A percentile compares a stretch with the other conserved stretches of the same genome.
Conservation (phyloP, 2,797 vertebrate species). For the Aquila chrysaetos region DNA sequence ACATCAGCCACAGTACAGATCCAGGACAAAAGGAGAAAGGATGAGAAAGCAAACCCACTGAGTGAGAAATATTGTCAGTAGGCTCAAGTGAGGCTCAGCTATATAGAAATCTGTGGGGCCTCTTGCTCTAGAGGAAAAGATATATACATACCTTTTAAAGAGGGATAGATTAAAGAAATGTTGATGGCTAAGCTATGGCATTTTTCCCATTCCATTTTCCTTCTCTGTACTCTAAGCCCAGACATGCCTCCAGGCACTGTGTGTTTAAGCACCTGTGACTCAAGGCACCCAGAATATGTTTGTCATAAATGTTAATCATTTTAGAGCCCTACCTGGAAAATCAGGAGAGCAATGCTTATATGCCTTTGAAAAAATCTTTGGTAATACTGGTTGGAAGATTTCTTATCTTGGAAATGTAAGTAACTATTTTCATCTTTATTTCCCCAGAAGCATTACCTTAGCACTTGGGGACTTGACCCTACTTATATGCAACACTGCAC, state of each 20-base stretch:
- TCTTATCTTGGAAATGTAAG: neutral
- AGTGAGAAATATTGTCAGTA: neutral
- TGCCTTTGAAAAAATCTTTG: neutral
- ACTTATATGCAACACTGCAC: neutral
- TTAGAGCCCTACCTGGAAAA: neutral
- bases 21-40: neutral
- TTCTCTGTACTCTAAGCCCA: neutral
- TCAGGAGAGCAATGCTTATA: neutral
- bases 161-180: neutral
- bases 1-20: neutral
- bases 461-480: neutral
- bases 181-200: neutral
- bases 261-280: neutral
- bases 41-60: neutral
- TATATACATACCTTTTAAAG: neutral
- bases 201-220: neutral
- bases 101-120: fast-evolving
- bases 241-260: neutral
- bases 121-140: neutral
- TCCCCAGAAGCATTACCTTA: neutral
- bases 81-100: neutral
- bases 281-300: neutral
- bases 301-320: neutral
- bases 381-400: neutral
- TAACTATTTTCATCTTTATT: neutral